Evolutionary conservation across 2,797 vertebrate species (phyloP), one percentile per base, ranked within the genome.

Genomic region (Novumbra hubbsi): DNA sequence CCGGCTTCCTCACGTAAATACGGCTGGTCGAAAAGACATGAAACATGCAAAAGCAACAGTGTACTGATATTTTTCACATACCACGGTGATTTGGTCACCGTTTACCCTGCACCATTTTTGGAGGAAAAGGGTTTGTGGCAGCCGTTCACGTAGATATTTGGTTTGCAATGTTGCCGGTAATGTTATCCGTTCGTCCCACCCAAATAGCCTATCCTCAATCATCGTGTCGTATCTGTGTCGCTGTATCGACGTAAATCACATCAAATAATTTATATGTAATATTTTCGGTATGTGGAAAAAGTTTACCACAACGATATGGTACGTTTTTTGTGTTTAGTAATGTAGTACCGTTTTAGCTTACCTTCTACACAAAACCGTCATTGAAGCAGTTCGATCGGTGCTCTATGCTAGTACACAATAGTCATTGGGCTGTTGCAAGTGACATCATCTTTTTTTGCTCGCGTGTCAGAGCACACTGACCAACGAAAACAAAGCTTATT

Each of bases 281-380:
- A 27, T 60, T 24, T 60, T 60, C 24, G 55, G 34, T 55, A 21
- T 21, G 52, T 55, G 52, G 52, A 11, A 55, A 55, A 21, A 57
- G 21, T 24, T 24, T 9, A 60, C 55, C 55, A 27, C 55, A 2
- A 45, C 15, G 11, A 12, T 21, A 60, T 2, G 7, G 55, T 60
- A 24, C 12, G 41, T 11, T 45, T 14, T 45, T 1, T 12, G 41
- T 45, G 41, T 45, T 1, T 60, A 60, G 55, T 60, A 24, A 60
- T 60, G 9, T 60, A 60, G 21, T 60, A 60, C 12, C 15, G 15
- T 30, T 73, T 28, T 49, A 65, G 21, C 30, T 49, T 73, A 66
- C 60, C 72, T 73, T 73, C 38, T 73, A 66, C 65, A 73, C 72
- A 73, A 66, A 38, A 30, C 60, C 60, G 49, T 65, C 41, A 45